These are phyloP conservation scores for Myripristis jacobus DNA, from an alignment of 2,797 vertebrate genomes.

Conservation along the genomic window DNA sequence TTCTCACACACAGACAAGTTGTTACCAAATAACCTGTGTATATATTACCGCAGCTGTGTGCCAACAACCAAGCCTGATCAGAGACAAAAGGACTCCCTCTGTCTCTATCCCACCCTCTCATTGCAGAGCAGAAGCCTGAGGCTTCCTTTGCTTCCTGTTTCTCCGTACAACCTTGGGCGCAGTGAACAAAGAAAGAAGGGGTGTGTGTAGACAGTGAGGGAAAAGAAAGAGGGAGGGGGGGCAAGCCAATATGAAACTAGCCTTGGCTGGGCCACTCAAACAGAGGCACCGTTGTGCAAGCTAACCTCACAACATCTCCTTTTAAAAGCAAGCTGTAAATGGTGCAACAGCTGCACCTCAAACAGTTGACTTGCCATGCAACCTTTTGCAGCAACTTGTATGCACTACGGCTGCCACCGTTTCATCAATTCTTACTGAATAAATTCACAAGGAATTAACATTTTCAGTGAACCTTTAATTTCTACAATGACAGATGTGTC, in stretches of 20 bases:
- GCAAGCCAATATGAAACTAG: conserved; percentile 38
- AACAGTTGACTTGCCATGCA: background rate
- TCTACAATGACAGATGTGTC: too few species aligned
- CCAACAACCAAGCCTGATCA: conserved; percentile 32
- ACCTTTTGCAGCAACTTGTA: background rate
- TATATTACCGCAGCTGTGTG: conserved; percentile 55
- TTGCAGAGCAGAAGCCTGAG: conserved; percentile 44
- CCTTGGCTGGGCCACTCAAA: conserved; percentile 22
- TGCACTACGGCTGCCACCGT: background rate
- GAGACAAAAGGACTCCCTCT: conserved; percentile 57
- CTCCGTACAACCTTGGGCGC: conserved; percentile 49
- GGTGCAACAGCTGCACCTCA: conserved; percentile 15
- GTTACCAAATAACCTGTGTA: background rate
- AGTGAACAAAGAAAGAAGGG: conserved; percentile 35
- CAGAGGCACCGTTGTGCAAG: conserved; percentile 57
- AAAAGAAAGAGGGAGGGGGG: background rate
- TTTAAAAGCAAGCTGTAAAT: conserved; percentile 25
- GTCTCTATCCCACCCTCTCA: background rate
- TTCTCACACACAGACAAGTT: conserved; percentile 1
- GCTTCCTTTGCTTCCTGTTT: conserved; percentile 66
- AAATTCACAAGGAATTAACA: too few species aligned
- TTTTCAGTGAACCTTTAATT: too few species aligned
- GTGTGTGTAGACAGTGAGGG: conserved; percentile 1
- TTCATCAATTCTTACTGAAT: too few species aligned
- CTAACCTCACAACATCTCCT: conserved; percentile 33